These are phyloP conservation scores for Suillia variegata DNA, from an alignment of 2,888 invertebrate genomes.

Conservation along the genomic window DNA sequence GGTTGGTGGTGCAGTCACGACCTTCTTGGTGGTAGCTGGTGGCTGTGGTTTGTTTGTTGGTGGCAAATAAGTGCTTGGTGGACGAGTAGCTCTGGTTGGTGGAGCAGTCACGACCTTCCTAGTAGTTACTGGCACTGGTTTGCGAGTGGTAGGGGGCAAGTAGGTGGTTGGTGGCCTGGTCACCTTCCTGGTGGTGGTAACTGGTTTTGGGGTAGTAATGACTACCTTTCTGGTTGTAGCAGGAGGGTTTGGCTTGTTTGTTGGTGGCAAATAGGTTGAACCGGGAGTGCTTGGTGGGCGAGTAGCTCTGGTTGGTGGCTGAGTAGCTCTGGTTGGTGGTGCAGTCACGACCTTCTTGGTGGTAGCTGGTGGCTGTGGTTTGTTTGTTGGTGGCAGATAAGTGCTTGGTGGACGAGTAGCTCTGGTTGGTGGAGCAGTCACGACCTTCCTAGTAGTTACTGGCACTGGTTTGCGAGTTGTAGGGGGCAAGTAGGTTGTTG, in stretches of 20 bases:
- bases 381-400: constrained; percentile 37
- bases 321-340: constrained; percentile 15
- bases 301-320: constrained; percentile 22
- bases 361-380: constrained; percentile 34
- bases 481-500: constrained; percentile 21
- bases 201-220: constrained; percentile 19
- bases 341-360: constrained; percentile 25
- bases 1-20: constrained; percentile 5
- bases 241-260: constrained; percentile 39
- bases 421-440: constrained; percentile 23
- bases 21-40: constrained; percentile 28
- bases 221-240: constrained; percentile 25
- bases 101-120: constrained; percentile 20
- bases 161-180: constrained; percentile 35
- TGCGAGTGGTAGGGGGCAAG: constrained; percentile 34
- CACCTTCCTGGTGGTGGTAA: constrained; percentile 17
- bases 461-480: constrained; percentile 4
- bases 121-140: no score
- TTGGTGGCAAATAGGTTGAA: constrained; percentile 36
- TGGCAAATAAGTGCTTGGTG: constrained; percentile 18
- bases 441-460: not conserved
- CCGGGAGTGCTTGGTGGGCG: constrained; percentile 37
- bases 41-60: constrained; percentile 17
- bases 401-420: constrained; percentile 18
- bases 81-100: constrained; percentile 21